These are phyloP conservation scores for Corythaeola cristata DNA, from an alignment of 2,113 vertebrate species.

Conservation along the genomic window DNA sequence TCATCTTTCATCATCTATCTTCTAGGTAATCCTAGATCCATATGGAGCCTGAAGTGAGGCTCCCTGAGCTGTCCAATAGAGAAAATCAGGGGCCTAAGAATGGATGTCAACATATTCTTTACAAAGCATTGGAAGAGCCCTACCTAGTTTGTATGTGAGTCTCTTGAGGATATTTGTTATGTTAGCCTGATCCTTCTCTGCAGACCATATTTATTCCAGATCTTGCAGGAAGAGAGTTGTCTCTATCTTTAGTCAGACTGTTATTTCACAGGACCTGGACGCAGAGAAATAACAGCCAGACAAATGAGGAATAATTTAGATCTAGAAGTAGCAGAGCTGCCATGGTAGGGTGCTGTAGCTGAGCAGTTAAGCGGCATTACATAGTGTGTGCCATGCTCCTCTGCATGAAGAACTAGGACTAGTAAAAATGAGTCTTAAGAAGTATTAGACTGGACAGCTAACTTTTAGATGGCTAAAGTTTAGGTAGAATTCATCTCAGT, in stretches of 20 bases:
- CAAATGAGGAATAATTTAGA: not conserved
- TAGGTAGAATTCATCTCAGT: not conserved
- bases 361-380: not conserved
- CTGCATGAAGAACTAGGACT: not conserved
- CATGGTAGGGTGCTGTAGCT: not conserved
- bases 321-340: not conserved
- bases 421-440: not conserved
- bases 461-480: not conserved
- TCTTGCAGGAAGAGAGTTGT: not conserved
- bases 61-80: not conserved
- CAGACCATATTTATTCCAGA: not conserved
- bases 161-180: not conserved
- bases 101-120: not conserved
- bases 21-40: no score
- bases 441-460: not conserved
- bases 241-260: not conserved
- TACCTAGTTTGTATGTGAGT: not conserved
- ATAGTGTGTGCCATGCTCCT: no score
- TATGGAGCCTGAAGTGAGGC: not conserved
- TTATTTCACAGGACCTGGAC: not conserved
- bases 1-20: not conserved
- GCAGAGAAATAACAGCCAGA: not conserved
- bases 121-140: not conserved
- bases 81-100: not conserved
- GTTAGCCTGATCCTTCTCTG: not conserved